These are phyloP conservation scores for Xestia ashworthii DNA, from an alignment of 2,888 invertebrate genomes.

Conservation along the genomic window DNA sequence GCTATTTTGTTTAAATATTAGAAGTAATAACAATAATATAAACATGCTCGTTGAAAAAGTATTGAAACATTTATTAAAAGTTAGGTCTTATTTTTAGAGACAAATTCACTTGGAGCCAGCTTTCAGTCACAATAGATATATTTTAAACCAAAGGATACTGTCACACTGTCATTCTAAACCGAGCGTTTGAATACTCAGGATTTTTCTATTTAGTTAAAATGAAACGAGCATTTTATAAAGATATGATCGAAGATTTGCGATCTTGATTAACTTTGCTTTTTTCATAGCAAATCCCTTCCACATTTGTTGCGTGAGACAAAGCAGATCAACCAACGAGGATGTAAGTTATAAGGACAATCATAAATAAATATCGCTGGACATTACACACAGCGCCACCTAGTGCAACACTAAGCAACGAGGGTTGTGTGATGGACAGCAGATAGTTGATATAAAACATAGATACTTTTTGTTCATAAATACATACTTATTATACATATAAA, in stretches of 20 bases:
- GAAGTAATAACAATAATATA: neutral
- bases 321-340: too few species aligned
- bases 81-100: neutral
- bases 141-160: neutral
- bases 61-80: neutral
- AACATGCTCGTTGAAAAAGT: neutral
- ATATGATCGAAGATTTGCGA: neutral
- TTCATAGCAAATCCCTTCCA: neutral
- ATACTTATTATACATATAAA: too few species aligned
- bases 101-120: neutral
- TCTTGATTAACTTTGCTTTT: neutral
- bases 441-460: too few species aligned
- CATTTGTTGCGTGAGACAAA: too few species aligned
- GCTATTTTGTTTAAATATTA: neutral
- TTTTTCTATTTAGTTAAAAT: neutral
- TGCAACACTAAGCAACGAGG: too few species aligned
- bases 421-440: too few species aligned
- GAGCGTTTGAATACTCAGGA: neutral
- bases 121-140: neutral
- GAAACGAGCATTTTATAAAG: neutral
- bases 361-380: too few species aligned
- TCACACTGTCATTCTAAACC: neutral
- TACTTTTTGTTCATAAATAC: too few species aligned
- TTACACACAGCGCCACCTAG: too few species aligned
- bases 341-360: too few species aligned